Evolutionary conservation across 2,113 vertebrate species (phyloP), one percentile per base, ranked within the genome.

Genomic region (Brevimyrus niger): DNA sequence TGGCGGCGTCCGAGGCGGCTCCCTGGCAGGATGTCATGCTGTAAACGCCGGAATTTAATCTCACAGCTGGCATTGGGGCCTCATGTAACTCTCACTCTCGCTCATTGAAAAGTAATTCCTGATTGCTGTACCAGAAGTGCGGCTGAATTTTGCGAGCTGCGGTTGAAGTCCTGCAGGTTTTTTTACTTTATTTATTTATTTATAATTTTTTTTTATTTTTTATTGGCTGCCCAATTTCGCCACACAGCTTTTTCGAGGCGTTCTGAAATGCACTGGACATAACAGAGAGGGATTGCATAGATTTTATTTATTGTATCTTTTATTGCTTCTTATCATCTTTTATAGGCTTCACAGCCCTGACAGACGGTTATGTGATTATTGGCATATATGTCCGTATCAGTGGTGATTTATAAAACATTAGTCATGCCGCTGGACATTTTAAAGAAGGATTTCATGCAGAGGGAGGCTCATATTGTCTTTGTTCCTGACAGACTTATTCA

Each of bases 291-390:
- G n/a, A 65, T 27, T 13, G 23, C 7, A n/a, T 61, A 9, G 58
- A 61, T 61, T 55, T 55, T 21, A 55, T n/a, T 61, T 61, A 10
- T n/a, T n/a, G 23, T 61, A 27, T 11, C 11, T 55, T 55, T 55
- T 55, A 7, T 55, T 55, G 19, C 53, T 21, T 21, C 4, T 55
- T 55, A 6, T 21, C 53, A 55, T 55, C 5, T 6, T 65, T 65
- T 65, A 11, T 27, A 11, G 58, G 31, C n/a, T 69, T 31, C 4
- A 69, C 61, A 69, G 9, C n/a, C 10, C 27, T 31, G 27, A 69
- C 61, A 31, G n/a, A 69, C 61, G 61, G 61, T 69, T 69, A 69
- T 80, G 73, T 80, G 73, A 80, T 80, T 80, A 80, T 80, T 80
- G 35, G 73, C 31, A 80, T 5, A 42, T 13, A 38, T 19, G 42